Conservation (phyloP, 2,113 vertebrate species). For the Phylloscopus trochilus region DNA sequence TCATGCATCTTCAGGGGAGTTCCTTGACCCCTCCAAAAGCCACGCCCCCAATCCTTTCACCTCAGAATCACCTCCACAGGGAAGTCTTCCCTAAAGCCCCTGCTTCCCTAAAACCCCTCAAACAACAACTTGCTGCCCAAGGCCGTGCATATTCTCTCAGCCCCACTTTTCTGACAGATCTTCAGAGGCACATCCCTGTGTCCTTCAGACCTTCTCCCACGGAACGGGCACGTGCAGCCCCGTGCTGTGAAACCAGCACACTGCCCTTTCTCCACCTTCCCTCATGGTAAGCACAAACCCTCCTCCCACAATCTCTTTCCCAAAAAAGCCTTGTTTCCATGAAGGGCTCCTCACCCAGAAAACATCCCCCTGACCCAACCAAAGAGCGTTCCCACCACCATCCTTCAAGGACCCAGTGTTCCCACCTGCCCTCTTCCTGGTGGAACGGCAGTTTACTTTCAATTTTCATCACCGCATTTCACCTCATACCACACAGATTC, state of each 20-base stretch:
- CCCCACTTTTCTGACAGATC: too few relatives aligned
- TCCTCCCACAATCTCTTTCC: background rate
- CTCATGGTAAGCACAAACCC: rapidly evolving
- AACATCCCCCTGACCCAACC: background rate
- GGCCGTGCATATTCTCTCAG: rapidly evolving
- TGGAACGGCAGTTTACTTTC: background rate
- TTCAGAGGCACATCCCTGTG: background rate
- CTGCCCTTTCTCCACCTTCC: background rate
- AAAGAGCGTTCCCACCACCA: background rate
- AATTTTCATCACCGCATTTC: background rate
- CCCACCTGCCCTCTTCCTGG: background rate
- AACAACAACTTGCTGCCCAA: background rate
- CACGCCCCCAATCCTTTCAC: too few relatives aligned
- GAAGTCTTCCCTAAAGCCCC: background rate
- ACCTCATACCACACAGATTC: background rate
- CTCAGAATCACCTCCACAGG: background rate
- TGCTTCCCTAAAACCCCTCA: background rate
- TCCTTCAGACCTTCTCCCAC: background rate
- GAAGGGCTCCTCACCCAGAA: background rate
- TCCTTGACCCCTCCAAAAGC: background rate
- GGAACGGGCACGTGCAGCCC: rapidly evolving
- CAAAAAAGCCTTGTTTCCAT: background rate
- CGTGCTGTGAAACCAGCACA: rapidly evolving
- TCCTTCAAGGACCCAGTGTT: rapidly evolving
- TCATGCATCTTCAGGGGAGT: background rate